phyloP scores from a whole-genome alignment of 2,888 invertebrate species.

The Pycnomerus fuliginosus region DNA sequence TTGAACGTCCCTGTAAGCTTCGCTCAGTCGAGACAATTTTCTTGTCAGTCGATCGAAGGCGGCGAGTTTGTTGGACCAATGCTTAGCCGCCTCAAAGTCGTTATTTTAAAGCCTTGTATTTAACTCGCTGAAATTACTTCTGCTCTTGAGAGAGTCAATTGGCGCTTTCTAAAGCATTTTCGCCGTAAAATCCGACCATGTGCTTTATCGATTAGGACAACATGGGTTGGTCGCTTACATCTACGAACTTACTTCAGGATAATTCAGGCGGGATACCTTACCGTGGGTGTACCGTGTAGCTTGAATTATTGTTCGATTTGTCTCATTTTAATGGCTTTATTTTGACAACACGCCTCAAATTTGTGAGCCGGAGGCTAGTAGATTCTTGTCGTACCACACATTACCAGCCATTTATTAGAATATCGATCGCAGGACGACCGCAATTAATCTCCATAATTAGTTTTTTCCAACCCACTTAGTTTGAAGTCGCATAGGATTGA shows the following conservation, averaged over 20 bases:
- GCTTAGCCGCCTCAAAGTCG: constrained; percentile 11
- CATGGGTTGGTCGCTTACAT: too few relatives aligned
- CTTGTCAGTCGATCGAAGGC: constrained; percentile 22
- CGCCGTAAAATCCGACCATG: too few relatives aligned
- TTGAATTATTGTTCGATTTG: too few relatives aligned
- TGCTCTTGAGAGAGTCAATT: constrained; percentile 17
- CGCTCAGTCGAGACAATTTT: constrained; percentile 17
- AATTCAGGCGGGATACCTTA: too few relatives aligned
- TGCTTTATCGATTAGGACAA: too few relatives aligned
- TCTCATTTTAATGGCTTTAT: too few relatives aligned
- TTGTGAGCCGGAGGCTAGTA: too few relatives aligned
- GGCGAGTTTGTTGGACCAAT: constrained; percentile 2
- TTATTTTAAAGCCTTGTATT: constrained; percentile 12
- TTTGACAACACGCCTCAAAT: too few relatives aligned
- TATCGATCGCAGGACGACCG: constrained; percentile 45
- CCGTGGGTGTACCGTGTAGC: too few relatives aligned
- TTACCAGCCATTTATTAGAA: constrained; percentile 41
- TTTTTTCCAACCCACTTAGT: constrained; percentile 48
- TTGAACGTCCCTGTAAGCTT: constrained; percentile 18
- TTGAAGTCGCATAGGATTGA: constrained; percentile 48
- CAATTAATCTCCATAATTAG: constrained; percentile 53
- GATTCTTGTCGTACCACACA: constrained; percentile 8
- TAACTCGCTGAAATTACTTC: constrained; percentile 12
- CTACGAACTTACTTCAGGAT: too few relatives aligned
- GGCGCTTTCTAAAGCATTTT: too few relatives aligned